Evolutionary conservation across 2,888 invertebrate species (phyloP).

Genomic region (Cephalotes varians): DNA sequence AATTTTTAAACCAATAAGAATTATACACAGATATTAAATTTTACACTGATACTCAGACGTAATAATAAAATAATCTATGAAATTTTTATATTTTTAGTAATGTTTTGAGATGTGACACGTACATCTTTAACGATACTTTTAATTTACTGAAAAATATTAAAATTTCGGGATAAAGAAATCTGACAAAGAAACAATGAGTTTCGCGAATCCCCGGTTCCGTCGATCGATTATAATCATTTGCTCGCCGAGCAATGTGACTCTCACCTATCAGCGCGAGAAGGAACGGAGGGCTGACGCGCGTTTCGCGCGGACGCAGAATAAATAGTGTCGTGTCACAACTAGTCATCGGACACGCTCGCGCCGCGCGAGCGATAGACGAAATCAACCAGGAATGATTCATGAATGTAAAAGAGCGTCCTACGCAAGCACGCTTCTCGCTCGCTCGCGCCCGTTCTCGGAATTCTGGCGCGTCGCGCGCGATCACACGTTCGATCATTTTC

Average conservation of each 20-base stretch:
- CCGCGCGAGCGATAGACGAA: constrained; percentile 26
- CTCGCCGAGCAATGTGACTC: neutral
- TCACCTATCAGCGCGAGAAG: neutral
- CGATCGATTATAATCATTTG: neutral
- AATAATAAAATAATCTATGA: too few species aligned
- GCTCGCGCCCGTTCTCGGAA: constrained; percentile 4
- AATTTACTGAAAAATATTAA: neutral
- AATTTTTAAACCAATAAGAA: too few species aligned
- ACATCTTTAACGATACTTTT: too few species aligned
- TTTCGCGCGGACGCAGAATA: constrained; percentile 17
- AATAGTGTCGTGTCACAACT: constrained; percentile 45
- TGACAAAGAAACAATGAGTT: neutral
- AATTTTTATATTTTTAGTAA: too few species aligned
- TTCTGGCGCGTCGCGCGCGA: neutral
- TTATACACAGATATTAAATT: too few species aligned
- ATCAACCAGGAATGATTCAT: constrained; percentile 39
- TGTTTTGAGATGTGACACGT: too few species aligned
- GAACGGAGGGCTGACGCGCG: neutral
- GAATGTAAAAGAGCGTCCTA: constrained; percentile 47
- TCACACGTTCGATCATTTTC: neutral
- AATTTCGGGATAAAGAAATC: neutral
- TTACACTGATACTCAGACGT: too few species aligned
- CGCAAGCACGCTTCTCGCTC: constrained; percentile 1
- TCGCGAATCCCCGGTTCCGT: neutral
- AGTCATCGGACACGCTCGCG: constrained; percentile 36